Evolutionary conservation across 2,113 vertebrate species (phyloP).

Genomic region (Lycocorax pyrrhopterus): DNA sequence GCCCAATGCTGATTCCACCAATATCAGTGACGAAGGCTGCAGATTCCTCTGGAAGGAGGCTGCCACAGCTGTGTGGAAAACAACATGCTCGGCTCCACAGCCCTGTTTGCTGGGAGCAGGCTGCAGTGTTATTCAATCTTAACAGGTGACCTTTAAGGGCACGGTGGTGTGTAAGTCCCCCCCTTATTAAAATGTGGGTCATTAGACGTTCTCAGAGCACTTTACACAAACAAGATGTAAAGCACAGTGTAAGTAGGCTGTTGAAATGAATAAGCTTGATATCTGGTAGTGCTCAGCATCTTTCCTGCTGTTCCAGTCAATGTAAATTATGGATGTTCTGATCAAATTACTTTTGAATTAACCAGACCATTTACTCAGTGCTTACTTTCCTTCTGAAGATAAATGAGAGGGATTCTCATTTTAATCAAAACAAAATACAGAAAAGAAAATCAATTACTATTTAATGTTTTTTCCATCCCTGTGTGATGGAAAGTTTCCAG

Average conservation of each 20-base stretch:
- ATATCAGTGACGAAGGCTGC: background rate
- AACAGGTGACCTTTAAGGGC: background rate
- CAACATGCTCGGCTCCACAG: background rate
- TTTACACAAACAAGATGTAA: background rate
- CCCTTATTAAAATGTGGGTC: background rate
- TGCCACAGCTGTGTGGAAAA: background rate
- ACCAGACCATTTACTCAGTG: constrained; percentile 26
- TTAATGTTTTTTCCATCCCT: constrained; percentile 28
- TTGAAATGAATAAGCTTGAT: background rate
- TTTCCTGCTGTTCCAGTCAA: constrained; percentile 6
- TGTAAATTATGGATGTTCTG: constrained; percentile 37
- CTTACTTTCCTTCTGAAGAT: constrained; percentile 23
- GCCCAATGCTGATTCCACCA: background rate
- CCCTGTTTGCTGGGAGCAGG: background rate
- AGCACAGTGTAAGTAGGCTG: background rate
- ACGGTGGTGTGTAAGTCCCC: background rate
- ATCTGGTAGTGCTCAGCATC: background rate
- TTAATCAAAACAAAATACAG: constrained; percentile 45
- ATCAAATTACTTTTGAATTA: constrained; percentile 54
- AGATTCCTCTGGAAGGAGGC: background rate
- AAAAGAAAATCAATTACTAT: constrained; percentile 46
- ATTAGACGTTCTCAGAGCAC: rapidly evolving
- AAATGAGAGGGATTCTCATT: constrained; percentile 29
- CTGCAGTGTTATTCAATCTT: background rate
- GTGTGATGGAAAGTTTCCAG: constrained; percentile 5